Evolutionary conservation across 1,140 invertebrate species (phyloP).

Genomic region (Drosophila auraria): DNA sequence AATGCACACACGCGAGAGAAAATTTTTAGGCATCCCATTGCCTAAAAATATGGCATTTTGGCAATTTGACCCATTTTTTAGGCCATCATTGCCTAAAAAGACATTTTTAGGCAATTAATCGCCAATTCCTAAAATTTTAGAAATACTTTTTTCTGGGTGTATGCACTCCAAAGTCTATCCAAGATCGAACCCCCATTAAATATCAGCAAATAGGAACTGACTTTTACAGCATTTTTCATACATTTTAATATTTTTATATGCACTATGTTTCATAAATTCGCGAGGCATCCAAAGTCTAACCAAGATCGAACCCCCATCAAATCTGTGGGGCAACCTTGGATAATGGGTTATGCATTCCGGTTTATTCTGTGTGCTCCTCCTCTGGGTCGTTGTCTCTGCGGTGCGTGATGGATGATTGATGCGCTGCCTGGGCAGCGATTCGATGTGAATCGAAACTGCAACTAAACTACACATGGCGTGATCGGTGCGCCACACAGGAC

Average conservation of each 20-base stretch:
- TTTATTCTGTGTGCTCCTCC: conserved; percentile 17
- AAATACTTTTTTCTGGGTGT: no score
- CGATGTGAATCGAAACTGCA: conserved; percentile 78
- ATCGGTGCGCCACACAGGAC: conserved; percentile 73
- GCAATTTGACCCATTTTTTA: no score
- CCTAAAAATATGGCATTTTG: no score
- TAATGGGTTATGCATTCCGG: conserved; percentile 32
- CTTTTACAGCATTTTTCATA: background rate
- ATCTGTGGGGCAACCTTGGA: conserved; percentile 29
- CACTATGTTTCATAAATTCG: no score
- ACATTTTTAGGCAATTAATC: no score
- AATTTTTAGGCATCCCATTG: no score
- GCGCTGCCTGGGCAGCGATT: conserved; percentile 77
- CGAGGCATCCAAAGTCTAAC: background rate
- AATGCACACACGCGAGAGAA: no score
- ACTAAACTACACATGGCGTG: conserved; percentile 82
- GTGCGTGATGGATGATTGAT: conserved; percentile 81
- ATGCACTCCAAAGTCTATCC: background rate
- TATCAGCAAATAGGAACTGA: no score
- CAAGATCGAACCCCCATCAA: conserved; percentile 5
- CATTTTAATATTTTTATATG: background rate
- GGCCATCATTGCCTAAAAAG: no score
- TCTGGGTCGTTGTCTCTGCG: conserved; percentile 47
- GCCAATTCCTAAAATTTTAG: no score
- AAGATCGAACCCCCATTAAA: conserved; percentile 3